Conservation (phyloP, 2,888 invertebrate species). For the Abscondita cerata region DNA sequence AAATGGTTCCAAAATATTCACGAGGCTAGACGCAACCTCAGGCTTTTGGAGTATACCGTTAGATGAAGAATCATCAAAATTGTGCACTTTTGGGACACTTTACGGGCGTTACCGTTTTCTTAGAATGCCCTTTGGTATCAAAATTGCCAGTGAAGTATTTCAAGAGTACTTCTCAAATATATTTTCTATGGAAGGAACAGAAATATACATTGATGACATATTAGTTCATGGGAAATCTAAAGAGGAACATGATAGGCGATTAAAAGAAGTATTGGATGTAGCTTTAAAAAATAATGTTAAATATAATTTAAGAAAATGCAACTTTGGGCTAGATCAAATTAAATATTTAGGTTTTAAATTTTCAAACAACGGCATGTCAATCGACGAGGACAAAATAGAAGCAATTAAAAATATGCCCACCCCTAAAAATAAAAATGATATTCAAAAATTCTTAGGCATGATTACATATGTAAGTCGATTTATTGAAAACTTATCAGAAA, state of each 20-base stretch:
- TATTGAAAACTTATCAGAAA: constrained; percentile 16
- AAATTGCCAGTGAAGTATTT: constrained; percentile 33
- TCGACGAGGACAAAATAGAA: constrained; percentile 32
- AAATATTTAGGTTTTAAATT: too few species aligned
- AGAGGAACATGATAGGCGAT: constrained; percentile 24
- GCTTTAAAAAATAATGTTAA: constrained; percentile 22
- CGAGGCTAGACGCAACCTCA: constrained; percentile 35
- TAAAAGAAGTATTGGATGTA: constrained; percentile 20
- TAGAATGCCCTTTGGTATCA: constrained; percentile 40
- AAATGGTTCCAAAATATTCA: constrained; percentile 29
- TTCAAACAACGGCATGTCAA: constrained; percentile 31
- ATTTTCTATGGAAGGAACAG: constrained; percentile 38
- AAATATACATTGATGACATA: constrained; percentile 37
- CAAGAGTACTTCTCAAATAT: constrained; percentile 29
- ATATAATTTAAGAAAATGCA: constrained; percentile 28
- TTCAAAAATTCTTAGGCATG: too few species aligned
- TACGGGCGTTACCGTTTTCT: constrained; percentile 39
- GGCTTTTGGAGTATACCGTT: constrained; percentile 42
- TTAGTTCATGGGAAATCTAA: constrained; percentile 20
- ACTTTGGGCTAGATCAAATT: constrained; percentile 1
- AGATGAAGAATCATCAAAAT: constrained; percentile 31
- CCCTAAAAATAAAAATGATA: constrained; percentile 36
- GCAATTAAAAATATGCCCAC: constrained; percentile 31
- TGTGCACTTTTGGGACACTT: constrained; percentile 40
- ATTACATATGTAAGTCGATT: constrained; percentile 36